These are phyloP conservation scores for Melanostigma gelatinosum DNA, from an alignment of 2,113 vertebrate species.

Conservation along the genomic window DNA sequence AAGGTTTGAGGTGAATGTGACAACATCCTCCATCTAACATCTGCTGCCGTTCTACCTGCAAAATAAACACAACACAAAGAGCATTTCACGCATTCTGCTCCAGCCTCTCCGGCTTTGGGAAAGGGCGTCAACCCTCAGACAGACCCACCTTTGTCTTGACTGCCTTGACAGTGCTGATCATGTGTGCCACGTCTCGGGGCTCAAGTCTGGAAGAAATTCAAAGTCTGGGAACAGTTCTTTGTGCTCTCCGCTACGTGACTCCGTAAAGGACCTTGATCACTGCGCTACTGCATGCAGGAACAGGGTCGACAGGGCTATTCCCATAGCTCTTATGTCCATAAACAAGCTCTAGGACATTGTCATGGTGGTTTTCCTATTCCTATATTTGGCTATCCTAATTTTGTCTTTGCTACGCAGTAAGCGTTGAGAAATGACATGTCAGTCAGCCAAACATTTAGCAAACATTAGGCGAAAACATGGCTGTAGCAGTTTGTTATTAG, in stretches of 20 bases:
- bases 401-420: too few species aligned
- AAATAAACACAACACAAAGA: not conserved
- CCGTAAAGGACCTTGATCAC: not conserved
- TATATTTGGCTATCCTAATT: not conserved
- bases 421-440: not conserved
- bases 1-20: conserved; percentile 5
- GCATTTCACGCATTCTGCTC: not conserved
- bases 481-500: too few species aligned
- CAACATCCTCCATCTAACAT: not conserved
- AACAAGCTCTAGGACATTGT: not conserved
- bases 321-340: not conserved
- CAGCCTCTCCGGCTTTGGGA: not conserved
- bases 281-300: not conserved
- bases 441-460: too few species aligned
- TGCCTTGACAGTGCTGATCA: conserved; percentile 27
- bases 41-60: not conserved
- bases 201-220: conserved; percentile 4
- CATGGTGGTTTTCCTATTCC: not conserved
- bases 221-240: conserved; percentile 11
- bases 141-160: conserved; percentile 8
- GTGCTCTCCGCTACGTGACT: not conserved
- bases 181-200: not conserved
- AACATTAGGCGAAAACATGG: too few species aligned
- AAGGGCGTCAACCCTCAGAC: not conserved
- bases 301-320: not conserved